Evolutionary conservation across 53 echinoderm and acorn worm genomes (phyloP).

Genomic region (Crossaster papposus): DNA sequence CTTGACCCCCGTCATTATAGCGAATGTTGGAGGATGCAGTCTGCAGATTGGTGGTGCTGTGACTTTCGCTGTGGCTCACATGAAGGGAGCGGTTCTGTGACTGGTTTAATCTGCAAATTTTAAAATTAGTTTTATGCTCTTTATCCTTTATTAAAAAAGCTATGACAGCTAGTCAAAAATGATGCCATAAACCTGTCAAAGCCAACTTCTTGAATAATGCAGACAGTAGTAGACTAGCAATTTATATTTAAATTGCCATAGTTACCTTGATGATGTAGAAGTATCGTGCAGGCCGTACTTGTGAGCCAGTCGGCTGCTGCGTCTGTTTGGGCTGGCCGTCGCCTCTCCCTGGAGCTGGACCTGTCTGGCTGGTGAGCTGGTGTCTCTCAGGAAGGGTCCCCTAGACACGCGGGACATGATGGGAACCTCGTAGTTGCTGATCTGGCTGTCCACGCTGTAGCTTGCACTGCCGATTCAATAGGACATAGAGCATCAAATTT

Average conservation of each 20-base stretch:
- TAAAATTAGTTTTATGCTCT: not conserved
- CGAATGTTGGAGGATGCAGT: slow-evolving; percentile 21
- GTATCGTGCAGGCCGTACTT: slow-evolving; percentile 13
- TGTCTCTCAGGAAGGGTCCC: slow-evolving; percentile 17
- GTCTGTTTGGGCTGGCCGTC: slow-evolving; percentile 38
- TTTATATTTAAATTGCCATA: too few species aligned
- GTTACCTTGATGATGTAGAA: slow-evolving; percentile 26
- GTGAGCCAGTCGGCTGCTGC: slow-evolving; percentile 35
- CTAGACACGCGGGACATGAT: slow-evolving; percentile 41
- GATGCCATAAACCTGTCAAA: not conserved
- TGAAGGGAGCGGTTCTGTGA: slow-evolving; percentile 24
- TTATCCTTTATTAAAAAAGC: too few species aligned
- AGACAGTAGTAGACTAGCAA: too few species aligned
- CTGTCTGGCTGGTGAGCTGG: slow-evolving; percentile 15
- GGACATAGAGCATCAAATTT: not conserved
- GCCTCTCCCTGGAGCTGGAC: slow-evolving; percentile 12
- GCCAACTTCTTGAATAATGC: not conserved
- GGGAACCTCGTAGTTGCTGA: slow-evolving; percentile 23
- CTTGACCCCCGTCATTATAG: slow-evolving; percentile 32
- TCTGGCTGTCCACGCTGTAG: not conserved
- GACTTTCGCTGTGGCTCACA: slow-evolving; percentile 3
- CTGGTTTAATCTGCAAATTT: not conserved
- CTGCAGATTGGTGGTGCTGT: slow-evolving; percentile 4
- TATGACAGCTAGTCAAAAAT: too few species aligned
- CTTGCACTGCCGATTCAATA: slow-evolving; percentile 8